Evolutionary conservation across 2,797 vertebrate species (phyloP).

Genomic region (Thamnophis elegans): DNA sequence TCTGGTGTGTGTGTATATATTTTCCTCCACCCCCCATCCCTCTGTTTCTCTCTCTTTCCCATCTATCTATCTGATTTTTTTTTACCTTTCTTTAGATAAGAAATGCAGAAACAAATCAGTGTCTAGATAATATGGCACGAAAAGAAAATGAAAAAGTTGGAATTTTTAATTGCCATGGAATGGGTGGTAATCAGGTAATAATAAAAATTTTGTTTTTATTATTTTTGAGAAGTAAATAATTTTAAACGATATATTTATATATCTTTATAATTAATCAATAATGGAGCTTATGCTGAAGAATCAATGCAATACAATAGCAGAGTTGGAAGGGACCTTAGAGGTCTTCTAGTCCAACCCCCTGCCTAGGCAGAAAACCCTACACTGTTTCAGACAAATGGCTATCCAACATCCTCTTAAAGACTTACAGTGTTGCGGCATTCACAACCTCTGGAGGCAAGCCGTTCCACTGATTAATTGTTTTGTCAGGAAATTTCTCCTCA

Average conservation of each 20-base stretch:
- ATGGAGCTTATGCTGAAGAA: background rate
- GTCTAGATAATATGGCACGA: slow-evolving; percentile 98
- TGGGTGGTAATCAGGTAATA: slow-evolving; percentile 98
- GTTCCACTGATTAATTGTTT: no score
- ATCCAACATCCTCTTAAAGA: no score
- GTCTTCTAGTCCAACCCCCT: no score
- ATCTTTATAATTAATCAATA: background rate
- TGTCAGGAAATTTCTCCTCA: no score
- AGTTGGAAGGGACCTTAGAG: no score
- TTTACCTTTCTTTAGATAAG: slow-evolving; percentile 79
- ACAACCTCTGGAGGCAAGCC: no score
- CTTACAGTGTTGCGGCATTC: no score
- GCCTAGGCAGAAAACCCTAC: no score
- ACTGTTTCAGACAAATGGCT: no score
- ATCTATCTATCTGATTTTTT: slow-evolving; percentile 8
- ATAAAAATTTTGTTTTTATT: background rate
- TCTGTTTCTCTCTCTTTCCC: background rate
- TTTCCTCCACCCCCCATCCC: no score
- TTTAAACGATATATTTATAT: background rate
- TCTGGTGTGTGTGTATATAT: background rate
- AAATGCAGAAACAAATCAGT: slow-evolving; percentile 99
- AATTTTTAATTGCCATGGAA: slow-evolving; percentile 99
- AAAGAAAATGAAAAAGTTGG: slow-evolving; percentile 99
- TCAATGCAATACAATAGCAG: no score
- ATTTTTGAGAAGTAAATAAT: background rate